A percentile compares a stretch with the other conserved stretches of the same genome.
These are phyloP conservation scores for Sarcophaga rosellei DNA, from an alignment of 2,888 invertebrate genomes.

Conservation along the genomic window DNA sequence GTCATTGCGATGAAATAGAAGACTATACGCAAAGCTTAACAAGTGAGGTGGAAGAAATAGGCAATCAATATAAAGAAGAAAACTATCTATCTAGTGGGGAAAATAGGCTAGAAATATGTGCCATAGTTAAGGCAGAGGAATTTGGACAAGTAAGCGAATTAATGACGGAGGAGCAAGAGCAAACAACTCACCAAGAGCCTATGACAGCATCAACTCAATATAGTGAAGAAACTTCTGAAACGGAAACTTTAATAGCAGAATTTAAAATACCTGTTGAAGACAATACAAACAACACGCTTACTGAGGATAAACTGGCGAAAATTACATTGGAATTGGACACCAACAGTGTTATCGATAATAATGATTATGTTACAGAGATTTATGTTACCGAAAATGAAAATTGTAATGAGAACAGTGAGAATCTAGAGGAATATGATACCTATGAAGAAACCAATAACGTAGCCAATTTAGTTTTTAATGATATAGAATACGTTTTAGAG, in stretches of 20 bases:
- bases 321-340: constrained; percentile 1
- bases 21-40: not conserved
- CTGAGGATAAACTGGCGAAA: not conserved
- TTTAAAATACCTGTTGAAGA: not conserved
- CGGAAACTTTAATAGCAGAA: no score
- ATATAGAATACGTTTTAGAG: constrained; percentile 37
- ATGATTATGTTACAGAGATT: constrained; percentile 60
- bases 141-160: not conserved
- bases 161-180: not conserved
- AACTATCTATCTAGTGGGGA: not conserved
- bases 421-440: constrained; percentile 12
- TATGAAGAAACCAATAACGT: constrained; percentile 2
- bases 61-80: not conserved
- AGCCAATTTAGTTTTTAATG: constrained; percentile 1
- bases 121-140: not conserved
- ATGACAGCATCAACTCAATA: no score
- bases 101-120: not conserved
- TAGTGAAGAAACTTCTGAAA: not conserved
- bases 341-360: constrained; percentile 39
- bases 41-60: not conserved
- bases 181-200: no score
- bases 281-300: no score
- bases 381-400: constrained; percentile 34
- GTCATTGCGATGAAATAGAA: not conserved
- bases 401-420: constrained; percentile 1